Evolutionary conservation across 2,888 invertebrate species (phyloP), one percentile per base, ranked within the genome.

Genomic region (Augiades crinisus): DNA sequence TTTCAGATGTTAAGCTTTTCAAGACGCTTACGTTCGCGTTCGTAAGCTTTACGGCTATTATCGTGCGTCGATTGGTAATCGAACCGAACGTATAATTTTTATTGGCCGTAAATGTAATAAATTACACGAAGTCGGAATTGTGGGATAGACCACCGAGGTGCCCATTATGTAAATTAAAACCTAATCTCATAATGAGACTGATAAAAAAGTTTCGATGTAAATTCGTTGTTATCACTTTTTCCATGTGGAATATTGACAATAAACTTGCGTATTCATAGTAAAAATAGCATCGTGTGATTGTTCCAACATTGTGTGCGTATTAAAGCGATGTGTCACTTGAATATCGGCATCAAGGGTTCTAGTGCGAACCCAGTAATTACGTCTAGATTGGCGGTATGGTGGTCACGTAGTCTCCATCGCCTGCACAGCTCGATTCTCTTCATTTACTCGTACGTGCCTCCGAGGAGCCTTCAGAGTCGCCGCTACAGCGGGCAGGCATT

Each of bases 1-100:
- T 80, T 83, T 81, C 78, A 78, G 75, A 75, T 73, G 72, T 75
- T 78, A 77, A 76, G 67, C 71, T 75, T 72, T 69, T 68, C 63
- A 69, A 65, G 62, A 64, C 57, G 58, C 61, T 63, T 62, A 64
- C 64, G 61, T 30, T 55, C 66, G 59, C 53, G 60, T 61, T 64
- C 58, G 65, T 62, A 65, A 69, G 70, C 61, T 64, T 68, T 60
- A 57, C 64, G 65, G 71, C 65, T 65, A 67, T 68, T 73, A 80
- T 80, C 76, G 79, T 75, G 70, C 60, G 62, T 72, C 67, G 65
- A 78, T 71, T 68, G 67, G 68, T 65, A 71, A 68, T 58, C 60
- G 70, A 68, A 76, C 72, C 71, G 65, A 73, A 73, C 60, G 50
- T 44, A 43, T 44, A 8, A 16, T 3, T n/a, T 27, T 24, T n/a